Evolutionary conservation across 2,113 vertebrate species (phyloP).

Genomic region (Tyto alba): DNA sequence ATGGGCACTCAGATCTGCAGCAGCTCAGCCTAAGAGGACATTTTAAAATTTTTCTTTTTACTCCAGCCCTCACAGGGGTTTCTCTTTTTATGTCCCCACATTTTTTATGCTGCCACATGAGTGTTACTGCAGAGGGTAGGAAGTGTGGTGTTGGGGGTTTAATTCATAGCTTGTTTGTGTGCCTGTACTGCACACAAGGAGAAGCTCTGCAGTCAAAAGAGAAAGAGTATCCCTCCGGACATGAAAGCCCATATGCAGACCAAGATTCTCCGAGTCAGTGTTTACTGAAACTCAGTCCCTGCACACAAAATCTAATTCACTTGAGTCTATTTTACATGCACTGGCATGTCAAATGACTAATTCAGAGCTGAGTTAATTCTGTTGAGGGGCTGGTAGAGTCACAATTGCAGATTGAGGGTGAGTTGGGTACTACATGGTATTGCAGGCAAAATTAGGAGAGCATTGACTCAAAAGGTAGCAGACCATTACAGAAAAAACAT

Average conservation of each 20-base stretch:
- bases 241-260: neutral
- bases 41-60: neutral
- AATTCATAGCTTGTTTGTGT: neutral
- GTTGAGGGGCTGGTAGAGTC: neutral
- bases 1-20: neutral
- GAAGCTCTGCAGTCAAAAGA: neutral
- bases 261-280: neutral
- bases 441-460: neutral
- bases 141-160: neutral
- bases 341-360: conserved; percentile 2
- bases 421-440: neutral
- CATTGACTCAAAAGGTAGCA: neutral
- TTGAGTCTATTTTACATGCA: neutral
- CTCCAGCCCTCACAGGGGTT: neutral
- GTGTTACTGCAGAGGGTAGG: neutral
- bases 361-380: conserved; percentile 19
- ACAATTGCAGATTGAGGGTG: neutral
- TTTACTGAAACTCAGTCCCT: neutral
- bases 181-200: neutral
- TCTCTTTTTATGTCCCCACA: neutral
- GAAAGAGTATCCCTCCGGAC: neutral
- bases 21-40: neutral
- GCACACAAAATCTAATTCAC: neutral
- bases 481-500: neutral
- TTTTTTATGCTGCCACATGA: neutral